These are phyloP conservation scores for Mirounga angustirostris DNA, from an alignment of 2,113 vertebrate species.

Conservation along the genomic window DNA sequence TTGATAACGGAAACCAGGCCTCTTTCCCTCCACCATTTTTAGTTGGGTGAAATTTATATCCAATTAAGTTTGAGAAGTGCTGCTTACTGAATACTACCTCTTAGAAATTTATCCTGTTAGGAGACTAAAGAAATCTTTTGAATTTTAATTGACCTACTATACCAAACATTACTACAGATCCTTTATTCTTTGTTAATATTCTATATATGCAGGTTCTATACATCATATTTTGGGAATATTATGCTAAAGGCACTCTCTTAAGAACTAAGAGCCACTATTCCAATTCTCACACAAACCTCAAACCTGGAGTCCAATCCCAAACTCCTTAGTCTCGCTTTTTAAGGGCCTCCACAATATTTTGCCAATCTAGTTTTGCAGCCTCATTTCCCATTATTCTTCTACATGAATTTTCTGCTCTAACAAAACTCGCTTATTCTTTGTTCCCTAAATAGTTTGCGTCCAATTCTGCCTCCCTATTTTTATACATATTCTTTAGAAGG, in stretches of 20 bases:
- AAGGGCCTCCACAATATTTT: background rate
- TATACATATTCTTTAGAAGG: constrained; percentile 11
- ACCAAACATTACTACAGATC: background rate
- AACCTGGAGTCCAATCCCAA: background rate
- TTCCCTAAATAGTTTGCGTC: constrained; percentile 5
- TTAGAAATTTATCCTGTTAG: background rate
- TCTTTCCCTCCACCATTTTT: background rate
- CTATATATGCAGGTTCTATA: background rate
- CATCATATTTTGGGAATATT: background rate
- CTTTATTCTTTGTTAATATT: background rate
- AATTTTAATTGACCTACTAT: background rate
- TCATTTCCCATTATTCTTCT: background rate
- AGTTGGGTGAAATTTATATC: background rate
- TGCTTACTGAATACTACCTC: background rate
- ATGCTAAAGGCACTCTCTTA: background rate
- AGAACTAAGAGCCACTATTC: background rate
- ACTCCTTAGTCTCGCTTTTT: background rate
- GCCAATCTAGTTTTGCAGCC: background rate
- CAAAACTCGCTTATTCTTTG: constrained; percentile 22
- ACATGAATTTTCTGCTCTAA: background rate
- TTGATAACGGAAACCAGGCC: background rate
- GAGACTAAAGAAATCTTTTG: background rate
- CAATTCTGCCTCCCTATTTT: constrained; percentile 42
- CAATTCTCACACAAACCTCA: background rate
- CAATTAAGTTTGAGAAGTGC: background rate